phyloP scores from a whole-genome alignment of 2,113 vertebrate genomes.

The Chaenogobius annularis region DNA sequence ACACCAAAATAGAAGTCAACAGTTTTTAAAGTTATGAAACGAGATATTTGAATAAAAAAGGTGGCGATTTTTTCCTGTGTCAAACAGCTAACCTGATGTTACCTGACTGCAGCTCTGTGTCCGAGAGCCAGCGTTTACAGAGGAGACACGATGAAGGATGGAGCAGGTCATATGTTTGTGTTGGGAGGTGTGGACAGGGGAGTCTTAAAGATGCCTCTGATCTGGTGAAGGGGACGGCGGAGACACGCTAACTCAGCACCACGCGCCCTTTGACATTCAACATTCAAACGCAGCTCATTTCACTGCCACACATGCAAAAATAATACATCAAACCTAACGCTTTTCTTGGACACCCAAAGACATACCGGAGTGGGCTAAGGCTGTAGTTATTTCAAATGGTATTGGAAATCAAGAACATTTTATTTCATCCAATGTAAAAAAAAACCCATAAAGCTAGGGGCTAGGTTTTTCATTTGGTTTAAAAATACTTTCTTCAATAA shows the following conservation, averaged over 20 bases:
- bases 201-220: conserved; percentile 41
- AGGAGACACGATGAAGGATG: neutral
- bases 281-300: conserved; percentile 20
- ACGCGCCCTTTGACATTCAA: conserved; percentile 40
- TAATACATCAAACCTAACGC: neutral
- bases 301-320: neutral
- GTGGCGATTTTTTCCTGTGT: neutral
- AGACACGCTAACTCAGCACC: conserved; percentile 42
- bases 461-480: too few relatives aligned
- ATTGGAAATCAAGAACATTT: too few relatives aligned
- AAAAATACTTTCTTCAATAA: too few relatives aligned
- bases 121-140: neutral
- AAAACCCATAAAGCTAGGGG: too few relatives aligned
- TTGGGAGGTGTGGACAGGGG: conserved; percentile 43
- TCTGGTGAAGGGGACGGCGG: conserved; percentile 37
- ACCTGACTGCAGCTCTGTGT: neutral
- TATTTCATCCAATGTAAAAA: too few relatives aligned
- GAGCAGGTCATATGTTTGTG: conserved; percentile 27
- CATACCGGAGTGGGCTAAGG: too few relatives aligned
- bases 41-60: neutral
- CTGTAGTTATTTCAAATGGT: too few relatives aligned
- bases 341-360: neutral
- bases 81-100: neutral
- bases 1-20: too few relatives aligned
- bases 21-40: too few relatives aligned